These are phyloP conservation scores for Apis cerana DNA, from an alignment of 1,140 invertebrate genomes.

Conservation along the genomic window DNA sequence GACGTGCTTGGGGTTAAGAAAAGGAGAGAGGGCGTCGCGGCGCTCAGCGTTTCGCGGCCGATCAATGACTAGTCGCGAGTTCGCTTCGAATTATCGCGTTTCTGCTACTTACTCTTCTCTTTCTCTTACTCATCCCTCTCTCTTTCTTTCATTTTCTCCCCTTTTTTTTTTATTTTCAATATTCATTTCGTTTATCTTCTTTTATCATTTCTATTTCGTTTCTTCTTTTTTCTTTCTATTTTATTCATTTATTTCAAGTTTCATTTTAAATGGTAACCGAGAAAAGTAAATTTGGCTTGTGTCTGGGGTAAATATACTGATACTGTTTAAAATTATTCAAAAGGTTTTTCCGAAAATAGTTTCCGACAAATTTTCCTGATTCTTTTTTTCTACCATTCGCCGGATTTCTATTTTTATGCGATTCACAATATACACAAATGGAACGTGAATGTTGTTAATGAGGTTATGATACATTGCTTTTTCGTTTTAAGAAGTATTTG, in stretches of 20 bases:
- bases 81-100: slow-evolving; percentile 57
- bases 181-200: not conserved
- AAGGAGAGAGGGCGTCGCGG: slow-evolving; percentile 68
- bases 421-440: slow-evolving; percentile 3
- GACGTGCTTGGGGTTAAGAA: slow-evolving; percentile 34
- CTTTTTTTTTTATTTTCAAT: not conserved
- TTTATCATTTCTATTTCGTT: not conserved
- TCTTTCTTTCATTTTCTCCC: slow-evolving; percentile 2
- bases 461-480: not conserved
- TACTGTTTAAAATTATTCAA: slow-evolving; percentile 2
- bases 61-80: slow-evolving; percentile 71
- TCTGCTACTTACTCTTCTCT: slow-evolving; percentile 8
- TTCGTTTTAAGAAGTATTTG: not conserved
- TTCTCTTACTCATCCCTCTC: not conserved
- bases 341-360: slow-evolving; percentile 11
- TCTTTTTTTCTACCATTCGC: not conserved
- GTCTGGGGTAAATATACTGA: slow-evolving; percentile 2
- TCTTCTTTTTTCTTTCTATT: not conserved
- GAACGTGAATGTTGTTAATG: not conserved
- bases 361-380: not conserved
- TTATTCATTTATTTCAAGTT: too few relatives aligned
- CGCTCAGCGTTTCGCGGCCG: slow-evolving; percentile 65
- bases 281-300: not conserved
- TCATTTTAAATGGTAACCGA: not conserved
- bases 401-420: slow-evolving; percentile 27